Base-by-base conservation (phyloP, 2,113 vertebrate genomes). In the Saguinus midas region DNA sequence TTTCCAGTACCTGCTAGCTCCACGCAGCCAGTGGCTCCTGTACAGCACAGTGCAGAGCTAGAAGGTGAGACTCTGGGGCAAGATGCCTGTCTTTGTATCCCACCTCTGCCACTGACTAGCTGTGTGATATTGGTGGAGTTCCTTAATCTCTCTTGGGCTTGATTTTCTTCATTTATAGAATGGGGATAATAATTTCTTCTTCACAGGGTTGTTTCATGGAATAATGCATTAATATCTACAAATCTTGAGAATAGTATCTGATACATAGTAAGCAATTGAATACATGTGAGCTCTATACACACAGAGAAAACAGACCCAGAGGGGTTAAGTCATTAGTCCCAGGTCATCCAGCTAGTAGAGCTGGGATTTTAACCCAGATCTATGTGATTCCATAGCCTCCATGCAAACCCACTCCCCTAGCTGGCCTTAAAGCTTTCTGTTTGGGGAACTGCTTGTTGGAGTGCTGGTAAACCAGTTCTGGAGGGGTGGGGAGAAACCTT, bases 31-130 rank as follows among this genome's bases (percentile, higher is more conserved):
- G 72, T 0, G 81, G 48, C 78, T 61, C 1, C 55, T 0, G 6
- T 0, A 0, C 1, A 2, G 18, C 27, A 25, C 20, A 27, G 68
- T 0, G 0, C 16, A 6, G 50, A 18, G n/a, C 80, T 70, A 16
- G 75, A 61, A 58, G 70, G 23, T 45, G 9, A 58, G 43, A n/a
- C 9, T 81, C 68, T 64, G 11, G 2, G 10, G 27, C 9, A 25
- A 32, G 78, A 20, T 64, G n/a, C n/a, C n/a, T 55, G 64, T 21
- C 75, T 50, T 55, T 52, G 25, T 18, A 35, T 32, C 57, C 14
- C 45, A 21, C 17, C 87, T 23, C 16, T 37, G 29, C 57, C 45
- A 4, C 32, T 70, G 13, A 37, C 52, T 8, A 64, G 20, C 85
- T 81, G 50, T 40, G 80, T 61, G 40, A 40, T 52, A 43, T 61